These are phyloP conservation scores for Hirundo rustica DNA, from an alignment of 2,797 vertebrate species.

Conservation along the genomic window DNA sequence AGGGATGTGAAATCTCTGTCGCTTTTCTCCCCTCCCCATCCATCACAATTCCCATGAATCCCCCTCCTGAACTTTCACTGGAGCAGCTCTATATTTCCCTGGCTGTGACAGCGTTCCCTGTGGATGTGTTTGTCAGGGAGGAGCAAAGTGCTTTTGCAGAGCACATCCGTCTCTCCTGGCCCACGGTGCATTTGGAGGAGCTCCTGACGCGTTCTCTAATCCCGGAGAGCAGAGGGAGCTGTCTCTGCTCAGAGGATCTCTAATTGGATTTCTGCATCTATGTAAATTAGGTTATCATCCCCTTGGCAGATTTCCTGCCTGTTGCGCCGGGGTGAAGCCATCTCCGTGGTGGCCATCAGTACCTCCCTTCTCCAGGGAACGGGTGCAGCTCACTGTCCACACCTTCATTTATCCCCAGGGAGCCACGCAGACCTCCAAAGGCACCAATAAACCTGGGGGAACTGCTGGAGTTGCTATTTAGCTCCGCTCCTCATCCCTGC, in stretches of 20 bases:
- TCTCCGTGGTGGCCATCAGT: not conserved
- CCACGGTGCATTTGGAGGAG: not conserved
- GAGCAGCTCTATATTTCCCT: not conserved
- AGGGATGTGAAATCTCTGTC: not conserved
- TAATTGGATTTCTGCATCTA: constrained; percentile 63
- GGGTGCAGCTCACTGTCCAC: not conserved
- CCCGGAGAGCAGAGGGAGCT: constrained; percentile 6
- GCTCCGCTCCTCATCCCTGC: not conserved
- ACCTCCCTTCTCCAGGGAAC: constrained; percentile 5
- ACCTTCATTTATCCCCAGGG: not conserved
- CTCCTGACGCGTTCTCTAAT: not conserved
- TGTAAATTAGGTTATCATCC: constrained; percentile 56
- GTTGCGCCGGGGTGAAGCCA: not conserved
- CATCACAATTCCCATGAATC: not conserved
- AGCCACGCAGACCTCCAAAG: not conserved
- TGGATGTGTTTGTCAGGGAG: not conserved
- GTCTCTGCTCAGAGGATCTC: constrained; percentile 46
- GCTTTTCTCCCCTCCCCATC: not conserved
- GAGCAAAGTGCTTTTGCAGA: not conserved
- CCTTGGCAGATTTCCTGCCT: constrained; percentile 51
- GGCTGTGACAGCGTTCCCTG: not conserved
- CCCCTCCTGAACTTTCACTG: not conserved
- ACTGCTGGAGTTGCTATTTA: not conserved
- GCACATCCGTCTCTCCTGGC: not conserved
- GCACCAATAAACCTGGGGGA: not conserved